Conservation (phyloP, 2,113 vertebrate species). For the Pterocles gutturalis region DNA sequence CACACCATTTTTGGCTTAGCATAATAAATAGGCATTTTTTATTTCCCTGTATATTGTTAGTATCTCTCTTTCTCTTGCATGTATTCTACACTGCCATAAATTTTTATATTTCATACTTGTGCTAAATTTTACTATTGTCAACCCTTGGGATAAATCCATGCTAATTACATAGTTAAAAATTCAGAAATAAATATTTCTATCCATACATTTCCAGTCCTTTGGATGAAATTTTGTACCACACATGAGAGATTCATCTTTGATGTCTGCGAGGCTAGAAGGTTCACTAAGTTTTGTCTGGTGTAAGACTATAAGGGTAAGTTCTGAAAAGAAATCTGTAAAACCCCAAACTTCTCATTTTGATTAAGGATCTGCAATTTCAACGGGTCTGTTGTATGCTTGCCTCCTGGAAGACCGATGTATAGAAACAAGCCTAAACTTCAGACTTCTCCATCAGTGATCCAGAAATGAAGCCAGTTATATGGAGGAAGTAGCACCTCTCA, state of each 20-base stretch:
- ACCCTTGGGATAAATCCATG: not conserved
- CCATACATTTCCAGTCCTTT: not conserved
- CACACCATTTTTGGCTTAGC: not conserved
- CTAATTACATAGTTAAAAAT: not conserved
- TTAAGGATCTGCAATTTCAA: not conserved
- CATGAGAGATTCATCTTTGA: not conserved
- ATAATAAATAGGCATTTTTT: not conserved
- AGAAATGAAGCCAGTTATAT: not conserved
- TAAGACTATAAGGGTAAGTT: not conserved
- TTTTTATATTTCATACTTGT: not conserved
- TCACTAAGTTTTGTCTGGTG: not conserved
- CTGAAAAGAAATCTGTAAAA: not conserved
- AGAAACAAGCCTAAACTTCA: not conserved
- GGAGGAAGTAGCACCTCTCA: not conserved
- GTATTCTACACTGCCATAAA: not conserved
- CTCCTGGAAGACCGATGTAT: not conserved
- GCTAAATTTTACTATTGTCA: not conserved
- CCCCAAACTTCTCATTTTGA: not conserved
- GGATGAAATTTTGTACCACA: not conserved
- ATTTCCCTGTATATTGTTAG: not conserved
- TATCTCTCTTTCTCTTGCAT: not conserved
- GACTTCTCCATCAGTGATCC: not conserved
- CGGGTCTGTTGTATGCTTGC: not conserved
- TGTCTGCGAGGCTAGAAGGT: not conserved
- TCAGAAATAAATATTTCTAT: not conserved